Evolutionary conservation across 2,113 vertebrate species (phyloP).

Genomic region (Lepus americanus): DNA sequence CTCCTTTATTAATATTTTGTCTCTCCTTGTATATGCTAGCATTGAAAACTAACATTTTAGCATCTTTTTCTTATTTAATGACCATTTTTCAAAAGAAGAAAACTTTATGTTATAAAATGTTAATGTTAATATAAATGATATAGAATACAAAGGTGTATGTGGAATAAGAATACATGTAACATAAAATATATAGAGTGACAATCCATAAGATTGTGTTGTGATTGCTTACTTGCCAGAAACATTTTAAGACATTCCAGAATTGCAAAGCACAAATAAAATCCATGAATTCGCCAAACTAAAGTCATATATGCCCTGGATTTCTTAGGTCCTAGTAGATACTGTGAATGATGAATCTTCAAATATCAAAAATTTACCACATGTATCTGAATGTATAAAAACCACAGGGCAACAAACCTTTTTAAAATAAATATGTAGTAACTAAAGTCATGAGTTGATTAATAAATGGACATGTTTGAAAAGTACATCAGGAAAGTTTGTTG

Average conservation of each 20-base stretch:
- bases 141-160: neutral
- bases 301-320: neutral
- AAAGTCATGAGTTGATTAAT: neutral
- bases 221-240: neutral
- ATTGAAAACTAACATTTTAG: neutral
- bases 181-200: neutral
- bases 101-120: conserved; percentile 6
- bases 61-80: conserved; percentile 5
- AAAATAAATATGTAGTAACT: neutral
- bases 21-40: neutral
- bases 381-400: neutral
- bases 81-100: neutral
- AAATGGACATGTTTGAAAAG: no score
- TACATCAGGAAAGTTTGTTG: no score
- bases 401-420: neutral
- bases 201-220: neutral
- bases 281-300: neutral
- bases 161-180: neutral
- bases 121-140: neutral
- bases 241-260: neutral
- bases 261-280: neutral
- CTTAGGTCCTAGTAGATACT: neutral
- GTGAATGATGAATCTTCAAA: neutral
- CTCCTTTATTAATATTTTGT: neutral
- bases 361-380: neutral